Evolutionary conservation across 2,797 vertebrate species (phyloP).

Genomic region (Mormyrops attenuatus): DNA sequence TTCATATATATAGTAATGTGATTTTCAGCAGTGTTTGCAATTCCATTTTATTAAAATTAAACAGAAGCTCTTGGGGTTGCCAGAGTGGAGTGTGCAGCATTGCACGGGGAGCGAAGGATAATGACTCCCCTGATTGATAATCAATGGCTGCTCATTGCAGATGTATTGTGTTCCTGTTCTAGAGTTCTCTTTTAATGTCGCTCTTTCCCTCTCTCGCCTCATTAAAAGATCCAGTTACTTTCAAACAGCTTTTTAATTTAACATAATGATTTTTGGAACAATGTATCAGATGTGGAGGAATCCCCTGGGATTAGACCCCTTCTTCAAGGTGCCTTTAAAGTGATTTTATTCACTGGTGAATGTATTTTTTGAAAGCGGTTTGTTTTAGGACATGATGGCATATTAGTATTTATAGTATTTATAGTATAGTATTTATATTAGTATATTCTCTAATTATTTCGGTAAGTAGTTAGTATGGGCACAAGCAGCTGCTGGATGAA

Average conservation of each 20-base stretch:
- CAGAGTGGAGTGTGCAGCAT: conserved; percentile 24
- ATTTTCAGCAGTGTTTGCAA: conserved; percentile 28
- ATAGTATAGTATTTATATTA: no score
- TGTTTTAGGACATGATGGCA: not conserved
- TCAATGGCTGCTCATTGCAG: conserved; percentile 62
- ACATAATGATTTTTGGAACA: conserved; percentile 76
- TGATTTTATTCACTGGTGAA: conserved; percentile 33
- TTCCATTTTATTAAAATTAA: conserved; percentile 27
- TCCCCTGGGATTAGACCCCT: conserved; percentile 57
- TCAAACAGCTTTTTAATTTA: conserved; percentile 82
- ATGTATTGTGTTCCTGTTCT: conserved; percentile 66
- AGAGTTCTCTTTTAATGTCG: conserved; percentile 71
- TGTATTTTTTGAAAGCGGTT: not conserved
- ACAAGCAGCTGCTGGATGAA: not conserved
- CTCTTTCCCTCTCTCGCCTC: conserved; percentile 65
- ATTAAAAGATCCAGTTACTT: conserved; percentile 76
- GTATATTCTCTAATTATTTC: not conserved
- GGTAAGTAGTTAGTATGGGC: not conserved
- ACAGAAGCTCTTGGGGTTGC: conserved; percentile 25
- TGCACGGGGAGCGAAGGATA: conserved; percentile 50
- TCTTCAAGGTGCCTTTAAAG: conserved; percentile 77
- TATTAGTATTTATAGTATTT: conserved; percentile 3
- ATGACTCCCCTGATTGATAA: conserved; percentile 74
- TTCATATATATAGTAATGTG: conserved; percentile 30
- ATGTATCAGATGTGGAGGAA: conserved; percentile 69